These are phyloP conservation scores for Pterobdella sp. DNA, from an alignment of 2,888 invertebrate genomes.

Conservation along the genomic window DNA sequence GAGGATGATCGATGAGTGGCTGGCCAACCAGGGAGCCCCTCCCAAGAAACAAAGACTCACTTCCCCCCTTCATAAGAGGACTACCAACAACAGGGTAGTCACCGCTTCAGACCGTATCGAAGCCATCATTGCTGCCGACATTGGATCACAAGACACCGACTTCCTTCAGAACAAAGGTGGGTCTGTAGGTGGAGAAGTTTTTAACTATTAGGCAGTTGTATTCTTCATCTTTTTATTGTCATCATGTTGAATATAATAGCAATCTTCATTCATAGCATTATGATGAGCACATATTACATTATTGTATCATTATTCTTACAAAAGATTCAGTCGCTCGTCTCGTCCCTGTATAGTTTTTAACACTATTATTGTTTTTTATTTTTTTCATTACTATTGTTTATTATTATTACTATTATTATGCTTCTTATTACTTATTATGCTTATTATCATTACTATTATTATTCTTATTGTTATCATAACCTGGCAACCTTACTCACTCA, in stretches of 20 bases:
- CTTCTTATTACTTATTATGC: not conserved
- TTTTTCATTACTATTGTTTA: not conserved
- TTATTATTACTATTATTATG: slow-evolving; percentile 2
- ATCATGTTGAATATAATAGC: too few relatives aligned
- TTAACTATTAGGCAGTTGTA: not conserved
- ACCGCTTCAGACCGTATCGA: slow-evolving; percentile 27
- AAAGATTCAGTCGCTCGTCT: not conserved
- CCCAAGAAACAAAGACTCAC: not conserved
- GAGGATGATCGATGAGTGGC: slow-evolving; percentile 7
- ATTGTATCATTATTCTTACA: not conserved
- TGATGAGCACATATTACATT: too few relatives aligned
- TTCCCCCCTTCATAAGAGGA: not conserved
- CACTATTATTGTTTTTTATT: not conserved
- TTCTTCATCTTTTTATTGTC: not conserved
- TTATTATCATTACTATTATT: slow-evolving; percentile 4
- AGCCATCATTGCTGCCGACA: slow-evolving; percentile 26
- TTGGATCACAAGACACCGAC: slow-evolving; percentile 13
- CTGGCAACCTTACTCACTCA: not conserved
- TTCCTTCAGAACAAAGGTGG: slow-evolving; percentile 19
- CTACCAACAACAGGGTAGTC: slow-evolving; percentile 3
- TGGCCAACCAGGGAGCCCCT: not conserved
- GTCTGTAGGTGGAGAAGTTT: not conserved
- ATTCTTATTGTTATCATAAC: not conserved
- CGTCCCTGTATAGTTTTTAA: not conserved
- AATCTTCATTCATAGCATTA: too few relatives aligned